These are phyloP conservation scores for Apamea anceps DNA, from an alignment of 2,888 invertebrate genomes.

Conservation along the genomic window DNA sequence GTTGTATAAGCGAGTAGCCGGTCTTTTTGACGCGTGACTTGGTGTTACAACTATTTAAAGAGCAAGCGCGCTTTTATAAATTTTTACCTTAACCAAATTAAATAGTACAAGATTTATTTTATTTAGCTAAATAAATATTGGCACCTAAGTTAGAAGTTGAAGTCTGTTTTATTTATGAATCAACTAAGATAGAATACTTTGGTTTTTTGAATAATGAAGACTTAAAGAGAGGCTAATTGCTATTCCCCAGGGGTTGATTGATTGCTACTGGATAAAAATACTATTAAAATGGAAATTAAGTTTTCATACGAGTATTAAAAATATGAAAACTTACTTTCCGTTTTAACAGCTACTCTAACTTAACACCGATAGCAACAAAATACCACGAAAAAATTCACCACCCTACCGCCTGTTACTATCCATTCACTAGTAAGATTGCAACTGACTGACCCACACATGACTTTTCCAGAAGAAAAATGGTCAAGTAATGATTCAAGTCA, in stretches of 20 bases:
- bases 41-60: neutral
- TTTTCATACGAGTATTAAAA: too few relatives aligned
- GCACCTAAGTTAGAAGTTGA: neutral
- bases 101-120: neutral
- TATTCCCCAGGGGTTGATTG: neutral
- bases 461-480: neutral
- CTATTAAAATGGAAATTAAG: neutral
- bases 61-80: too few relatives aligned
- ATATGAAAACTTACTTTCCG: too few relatives aligned
- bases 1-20: constrained; percentile 28
- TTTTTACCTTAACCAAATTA: too few relatives aligned
- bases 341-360: too few relatives aligned
- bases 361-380: neutral
- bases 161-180: neutral
- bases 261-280: neutral
- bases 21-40: neutral
- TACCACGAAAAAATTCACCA: neutral
- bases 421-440: neutral
- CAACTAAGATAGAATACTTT: too few relatives aligned
- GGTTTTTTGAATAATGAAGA: neutral
- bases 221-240: neutral
- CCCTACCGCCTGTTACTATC: neutral
- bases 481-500: constrained; percentile 53
- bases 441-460: too few relatives aligned
- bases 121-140: neutral